Conservation (phyloP, 2,797 vertebrate genomes). For the Halcyon badia region DNA sequence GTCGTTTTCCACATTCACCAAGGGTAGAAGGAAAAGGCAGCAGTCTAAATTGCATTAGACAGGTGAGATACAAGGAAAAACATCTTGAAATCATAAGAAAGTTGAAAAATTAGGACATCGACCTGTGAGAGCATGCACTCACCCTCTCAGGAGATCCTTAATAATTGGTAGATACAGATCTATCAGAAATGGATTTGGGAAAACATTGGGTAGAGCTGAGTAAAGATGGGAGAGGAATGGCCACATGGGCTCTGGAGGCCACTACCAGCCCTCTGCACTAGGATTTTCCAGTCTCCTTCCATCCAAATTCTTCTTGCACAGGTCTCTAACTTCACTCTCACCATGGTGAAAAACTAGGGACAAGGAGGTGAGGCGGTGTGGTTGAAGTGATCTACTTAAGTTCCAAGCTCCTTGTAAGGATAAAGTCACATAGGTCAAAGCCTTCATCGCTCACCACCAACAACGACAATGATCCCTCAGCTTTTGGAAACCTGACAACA, state of each 20-base stretch:
- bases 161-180: not conserved
- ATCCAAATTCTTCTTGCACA: not conserved
- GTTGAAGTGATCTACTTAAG: not conserved
- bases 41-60: not conserved
- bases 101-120: not conserved
- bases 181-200: not conserved
- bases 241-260: not conserved
- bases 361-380: fast-evolving
- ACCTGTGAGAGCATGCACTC: not conserved
- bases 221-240: not conserved
- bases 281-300: not conserved
- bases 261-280: not conserved
- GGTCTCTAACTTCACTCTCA: not conserved
- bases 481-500: not conserved
- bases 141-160: not conserved
- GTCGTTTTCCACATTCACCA: not conserved
- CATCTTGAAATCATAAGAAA: not conserved
- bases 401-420: not conserved
- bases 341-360: not conserved
- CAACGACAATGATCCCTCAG: not conserved
- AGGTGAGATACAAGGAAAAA: not conserved
- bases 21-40: not conserved
- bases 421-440: not conserved
- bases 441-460: not conserved
- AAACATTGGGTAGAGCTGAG: not conserved